Percentiles rank a stretch among this genome's conserved stretches.
These are phyloP conservation scores for Halesus radiatus DNA, from an alignment of 1,140 invertebrate species.

Conservation along the genomic window DNA sequence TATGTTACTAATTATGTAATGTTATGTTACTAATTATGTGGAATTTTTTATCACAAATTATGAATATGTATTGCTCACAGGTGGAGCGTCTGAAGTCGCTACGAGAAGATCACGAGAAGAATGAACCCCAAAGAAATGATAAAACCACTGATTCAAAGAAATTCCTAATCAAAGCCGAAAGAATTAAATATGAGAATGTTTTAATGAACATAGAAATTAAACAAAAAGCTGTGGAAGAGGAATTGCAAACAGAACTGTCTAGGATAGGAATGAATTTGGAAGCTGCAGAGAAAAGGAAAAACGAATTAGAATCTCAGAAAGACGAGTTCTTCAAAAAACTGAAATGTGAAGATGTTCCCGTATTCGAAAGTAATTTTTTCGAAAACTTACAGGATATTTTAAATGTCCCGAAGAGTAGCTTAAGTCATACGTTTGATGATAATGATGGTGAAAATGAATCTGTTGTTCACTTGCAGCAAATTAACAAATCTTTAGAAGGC, in stretches of 20 bases:
- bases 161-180: constrained; percentile 14
- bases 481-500: constrained; percentile 37
- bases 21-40: too few species aligned
- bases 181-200: constrained; percentile 36
- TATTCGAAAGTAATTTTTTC: constrained; percentile 52
- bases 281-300: constrained; percentile 48
- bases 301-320: constrained; percentile 50
- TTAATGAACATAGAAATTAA: constrained; percentile 42
- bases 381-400: constrained; percentile 49
- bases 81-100: constrained; percentile 46
- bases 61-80: constrained; percentile 15
- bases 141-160: constrained; percentile 11
- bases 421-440: background rate
- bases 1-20: too few species aligned
- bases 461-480: constrained; percentile 29
- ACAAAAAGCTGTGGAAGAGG: constrained; percentile 43
- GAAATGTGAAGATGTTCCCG: constrained; percentile 33
- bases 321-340: constrained; percentile 35
- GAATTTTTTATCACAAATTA: too few species aligned
- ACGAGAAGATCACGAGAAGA: constrained; percentile 36
- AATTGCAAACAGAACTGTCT: constrained; percentile 44
- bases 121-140: constrained; percentile 21
- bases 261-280: constrained; percentile 39
- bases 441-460: constrained; percentile 26
- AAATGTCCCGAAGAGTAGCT: constrained; percentile 37